Base-by-base conservation (phyloP, 2,113 vertebrate genomes). In the Macquaria ambigua region DNA sequence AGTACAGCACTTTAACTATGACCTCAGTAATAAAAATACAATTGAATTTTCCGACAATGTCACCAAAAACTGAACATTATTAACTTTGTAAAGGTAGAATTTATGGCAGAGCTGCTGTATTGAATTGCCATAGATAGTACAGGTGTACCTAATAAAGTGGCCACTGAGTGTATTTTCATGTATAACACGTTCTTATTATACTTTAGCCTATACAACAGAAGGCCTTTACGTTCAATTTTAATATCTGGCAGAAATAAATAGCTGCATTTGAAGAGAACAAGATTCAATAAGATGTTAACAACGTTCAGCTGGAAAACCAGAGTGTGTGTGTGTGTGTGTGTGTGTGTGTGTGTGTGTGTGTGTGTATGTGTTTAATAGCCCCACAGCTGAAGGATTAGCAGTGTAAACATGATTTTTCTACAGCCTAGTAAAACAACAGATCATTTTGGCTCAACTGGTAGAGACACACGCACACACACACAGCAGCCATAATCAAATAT, bases 371-470 rank as follows among this genome's bases (percentile, higher is more conserved):
- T 63, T 58, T 56, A 31, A 55, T 37, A 21, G 55, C 25, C 53
- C 71, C 52, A 31, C 37, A 68, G 63, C 31, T 62, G 21, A 37
- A 59, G 75, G 74, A 72, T 78, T 84, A 72, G 20, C 41, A 59
- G 61, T 31, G 52, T 84, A 79, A 84, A 62, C 52, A 79, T 52
- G 25, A 21, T 58, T 68, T 74, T 50, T 68, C 39, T 59, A 34
- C 18, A 52, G 43, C 31, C 55, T 18, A 48, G 31, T 79, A 59
- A 73, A 78, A 63, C 66, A 53, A 66, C 34, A 50, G 20, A 71
- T 72, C 58, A 46, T 72, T 59, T 79, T 8, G 34, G 46, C 18
- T 16, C 5, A 28, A 52, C 14, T n/a, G 16, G 2, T 59, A 48
- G 11, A 46, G 4, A 48, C 70, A 37, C 46, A 20, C 23, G 25